A percentile compares a stretch with the other conserved stretches of the same genome.
Conservation (phyloP, 2,888 invertebrate species). For the Chymomyza fuscimana region DNA sequence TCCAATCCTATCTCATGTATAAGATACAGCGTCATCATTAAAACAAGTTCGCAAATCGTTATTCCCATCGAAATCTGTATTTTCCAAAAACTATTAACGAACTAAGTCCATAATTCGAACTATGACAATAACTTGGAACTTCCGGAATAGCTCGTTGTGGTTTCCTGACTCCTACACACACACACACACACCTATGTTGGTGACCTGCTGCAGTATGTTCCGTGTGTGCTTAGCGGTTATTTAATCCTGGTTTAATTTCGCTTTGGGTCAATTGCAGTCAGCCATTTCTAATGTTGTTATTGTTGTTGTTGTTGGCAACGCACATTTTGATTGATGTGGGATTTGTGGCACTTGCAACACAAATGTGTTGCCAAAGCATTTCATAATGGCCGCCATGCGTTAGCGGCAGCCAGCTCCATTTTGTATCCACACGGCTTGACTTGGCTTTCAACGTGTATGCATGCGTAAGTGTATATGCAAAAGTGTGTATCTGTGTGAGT, state of each 20-base stretch:
- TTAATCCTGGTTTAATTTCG: slow-evolving; percentile 67
- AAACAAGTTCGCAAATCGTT: no score
- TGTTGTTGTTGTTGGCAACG: slow-evolving; percentile 32
- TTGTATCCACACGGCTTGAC: slow-evolving; percentile 1
- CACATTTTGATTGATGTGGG: slow-evolving; percentile 74
- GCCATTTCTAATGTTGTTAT: slow-evolving; percentile 20
- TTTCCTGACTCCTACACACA: neutral
- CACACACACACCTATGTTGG: neutral
- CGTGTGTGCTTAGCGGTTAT: slow-evolving; percentile 60
- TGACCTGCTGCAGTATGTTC: neutral
- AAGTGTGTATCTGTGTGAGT: slow-evolving; percentile 1
- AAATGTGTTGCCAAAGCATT: slow-evolving; percentile 24
- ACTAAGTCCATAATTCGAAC: no score
- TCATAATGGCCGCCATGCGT: slow-evolving; percentile 18
- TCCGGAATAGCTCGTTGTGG: neutral
- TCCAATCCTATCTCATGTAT: no score
- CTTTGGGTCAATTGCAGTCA: slow-evolving; percentile 48
- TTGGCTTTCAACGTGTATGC: neutral
- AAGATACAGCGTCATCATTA: no score
- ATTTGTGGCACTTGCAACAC: slow-evolving; percentile 68
- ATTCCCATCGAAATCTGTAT: no score
- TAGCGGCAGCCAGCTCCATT: neutral
- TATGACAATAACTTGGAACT: neutral
- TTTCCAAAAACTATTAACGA: no score
- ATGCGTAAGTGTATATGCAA: neutral